phyloP scores from a whole-genome alignment of 2,113 vertebrate species.

The Eleginops maclovinus region DNA sequence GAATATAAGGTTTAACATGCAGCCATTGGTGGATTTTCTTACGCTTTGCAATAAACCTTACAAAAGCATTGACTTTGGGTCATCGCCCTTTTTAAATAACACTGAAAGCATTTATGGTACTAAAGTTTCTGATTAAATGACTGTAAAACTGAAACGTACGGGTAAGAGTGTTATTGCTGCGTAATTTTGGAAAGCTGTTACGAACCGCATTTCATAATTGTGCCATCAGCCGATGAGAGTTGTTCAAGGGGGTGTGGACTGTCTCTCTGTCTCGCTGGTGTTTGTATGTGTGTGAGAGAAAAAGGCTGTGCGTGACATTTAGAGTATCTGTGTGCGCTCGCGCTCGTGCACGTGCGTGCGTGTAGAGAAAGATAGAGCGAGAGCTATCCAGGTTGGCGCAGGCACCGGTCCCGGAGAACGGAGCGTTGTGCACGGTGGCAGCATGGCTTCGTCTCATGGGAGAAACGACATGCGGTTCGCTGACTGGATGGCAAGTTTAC shows the following conservation, averaged over 20 bases:
- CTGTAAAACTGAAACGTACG: neutral
- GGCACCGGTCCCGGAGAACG: slow-evolving; percentile 67
- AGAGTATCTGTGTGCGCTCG: neutral
- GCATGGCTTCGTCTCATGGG: slow-evolving; percentile 96
- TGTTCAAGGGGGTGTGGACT: slow-evolving; percentile 84
- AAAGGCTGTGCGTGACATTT: neutral
- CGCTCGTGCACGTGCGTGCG: no score
- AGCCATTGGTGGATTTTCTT: slow-evolving; percentile 9
- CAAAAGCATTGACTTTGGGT: neutral
- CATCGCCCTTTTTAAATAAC: neutral
- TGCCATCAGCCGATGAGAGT: slow-evolving; percentile 63
- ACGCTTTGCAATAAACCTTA: neutral
- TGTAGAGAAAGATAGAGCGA: slow-evolving; percentile 20
- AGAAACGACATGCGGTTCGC: slow-evolving; percentile 90
- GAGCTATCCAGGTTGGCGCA: slow-evolving; percentile 65
- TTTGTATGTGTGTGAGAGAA: neutral
- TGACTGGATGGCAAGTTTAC: slow-evolving; percentile 97
- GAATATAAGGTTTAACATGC: neutral
- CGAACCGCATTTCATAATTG: slow-evolving; percentile 47
- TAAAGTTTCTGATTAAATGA: neutral
- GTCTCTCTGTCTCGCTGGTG: slow-evolving; percentile 24
- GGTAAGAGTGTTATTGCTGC: neutral
- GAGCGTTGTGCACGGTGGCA: slow-evolving; percentile 62
- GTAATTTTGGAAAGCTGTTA: slow-evolving; percentile 23
- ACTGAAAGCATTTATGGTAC: neutral